Evolutionary conservation across 2,888 invertebrate species (phyloP), one percentile per base, ranked within the genome.

Genomic region (Oasisia sp.): DNA sequence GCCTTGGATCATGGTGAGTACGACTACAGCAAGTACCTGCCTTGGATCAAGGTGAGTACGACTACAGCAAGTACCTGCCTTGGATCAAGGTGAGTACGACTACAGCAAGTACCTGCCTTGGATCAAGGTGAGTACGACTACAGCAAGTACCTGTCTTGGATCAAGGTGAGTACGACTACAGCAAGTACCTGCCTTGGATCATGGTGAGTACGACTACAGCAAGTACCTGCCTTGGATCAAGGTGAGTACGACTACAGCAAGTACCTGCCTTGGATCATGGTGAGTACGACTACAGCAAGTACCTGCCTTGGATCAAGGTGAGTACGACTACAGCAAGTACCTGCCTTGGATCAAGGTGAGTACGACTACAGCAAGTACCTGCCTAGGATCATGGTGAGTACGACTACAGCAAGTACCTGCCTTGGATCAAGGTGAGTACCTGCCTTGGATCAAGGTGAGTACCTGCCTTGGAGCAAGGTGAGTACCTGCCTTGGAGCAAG

Each of bases 221-320:
- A 98, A 98, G 95, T 98, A 98, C 95, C 98, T 99, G 97, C 99
- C 99, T 0, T 99, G 99, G 99, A 97, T 99, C 94, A 98, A 98
- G 97, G 97, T 97, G 99, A 99, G 94, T 98, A 98, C 7, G 74
- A 74, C 44, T 95, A 97, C 94, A 97, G 98, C 92, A 98, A 98
- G 95, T 98, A 98, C 95, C 98, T 99, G 97, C 99, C 99, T 0
- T 99, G 99, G 99, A 97, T 99, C 94, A 98, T 98, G 97, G 97
- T 97, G 99, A 99, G 94, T 98, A 98, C 7, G 74, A 74, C 44
- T 95, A 97, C 94, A 97, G 98, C 92, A 98, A 98, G 95, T 98
- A 98, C 95, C 98, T 99, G 97, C 99, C 99, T 0, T 99, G 99
- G 99, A 97, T 99, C 94, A 98, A 98, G 97, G 97, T 97, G 99